A percentile compares a stretch with the other conserved stretches of the same genome.
Conservation (phyloP, 2,888 invertebrate genomes). For the Brassicogethes aeneus region DNA sequence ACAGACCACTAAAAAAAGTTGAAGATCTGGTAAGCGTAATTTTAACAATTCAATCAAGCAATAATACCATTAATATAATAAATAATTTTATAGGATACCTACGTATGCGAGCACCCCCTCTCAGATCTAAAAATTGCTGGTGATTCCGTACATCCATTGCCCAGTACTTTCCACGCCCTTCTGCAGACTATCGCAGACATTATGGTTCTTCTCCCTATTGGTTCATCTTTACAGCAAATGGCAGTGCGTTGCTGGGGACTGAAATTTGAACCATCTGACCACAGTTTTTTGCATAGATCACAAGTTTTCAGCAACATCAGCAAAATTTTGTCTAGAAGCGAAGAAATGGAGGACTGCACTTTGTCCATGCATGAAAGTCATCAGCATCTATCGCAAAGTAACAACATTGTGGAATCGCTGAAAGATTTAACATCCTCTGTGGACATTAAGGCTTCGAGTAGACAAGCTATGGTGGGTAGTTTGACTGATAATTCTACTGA, state of each 20-base stretch:
- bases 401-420: constrained; percentile 53
- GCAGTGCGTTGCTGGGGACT: constrained; percentile 92
- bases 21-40: constrained; percentile 32
- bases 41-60: too few species aligned
- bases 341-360: constrained; percentile 62
- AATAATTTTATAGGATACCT: constrained; percentile 40
- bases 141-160: constrained; percentile 55
- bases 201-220: constrained; percentile 79
- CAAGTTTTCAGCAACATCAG: constrained; percentile 89
- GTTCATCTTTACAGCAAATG: constrained; percentile 82
- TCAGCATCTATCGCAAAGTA: constrained; percentile 19
- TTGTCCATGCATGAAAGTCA: constrained; percentile 52
- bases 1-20: constrained; percentile 36
- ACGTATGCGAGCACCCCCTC: constrained; percentile 67
- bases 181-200: constrained; percentile 87
- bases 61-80: background rate
- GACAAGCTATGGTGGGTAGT: constrained; percentile 89
- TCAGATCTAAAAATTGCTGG: constrained; percentile 73
- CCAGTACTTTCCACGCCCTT: constrained; percentile 63
- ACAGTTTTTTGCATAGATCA: constrained; percentile 70
- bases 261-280: constrained; percentile 80
- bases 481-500: constrained; percentile 91
- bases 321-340: constrained; percentile 86
- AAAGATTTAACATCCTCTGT: constrained; percentile 67
- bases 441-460: constrained; percentile 83